Evolutionary conservation across 2,888 invertebrate genomes (phyloP), one percentile per base, ranked within the genome.

Genomic region (Furcula furcula): DNA sequence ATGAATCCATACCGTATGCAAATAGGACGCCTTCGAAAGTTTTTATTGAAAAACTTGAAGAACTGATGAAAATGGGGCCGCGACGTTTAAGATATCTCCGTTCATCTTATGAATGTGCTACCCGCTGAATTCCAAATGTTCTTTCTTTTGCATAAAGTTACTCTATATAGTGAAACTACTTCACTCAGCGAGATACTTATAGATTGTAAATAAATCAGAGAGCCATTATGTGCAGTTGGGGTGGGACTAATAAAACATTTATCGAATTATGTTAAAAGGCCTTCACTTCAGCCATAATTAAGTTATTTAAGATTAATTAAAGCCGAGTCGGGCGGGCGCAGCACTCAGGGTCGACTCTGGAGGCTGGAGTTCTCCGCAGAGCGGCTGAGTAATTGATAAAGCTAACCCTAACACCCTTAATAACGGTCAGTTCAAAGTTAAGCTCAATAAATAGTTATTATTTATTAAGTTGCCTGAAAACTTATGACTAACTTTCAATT

Each of bases 31-130:
- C 76, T 76, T 75, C 65, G 72, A 81, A 86, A 86, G 84, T 86
- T 88, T 88, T 87, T 87, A 87, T 87, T 87, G 85, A 86, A 88
- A 88, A 88, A 87, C 85, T 86, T 88, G 80, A 85, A 70, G 76
- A 76, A 76, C 79, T 81, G 80, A 85, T 85, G 84, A 83, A 85
- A 86, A 85, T 83, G 83, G 78, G 77, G 71, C 69, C 68, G 77
- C 75, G 65, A 72, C 77, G 74, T 73, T 76, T 76, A 79, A 79
- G 77, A 79, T 82, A 74, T 78, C 71, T 67, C 55, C 75, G 64
- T 70, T 67, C 72, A 59, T 67, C 71, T 77, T 72, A 76, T 76
- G 75, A 75, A 76, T 75, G 74, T 64, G 67, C 60, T 76, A 74
- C 62, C 55, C 55, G 50, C 68, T 65, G 68, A 73, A 70, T 75